Base-by-base conservation (phyloP, 53 echinoderm and acorn worm species). In the Astropecten irregularis region DNA sequence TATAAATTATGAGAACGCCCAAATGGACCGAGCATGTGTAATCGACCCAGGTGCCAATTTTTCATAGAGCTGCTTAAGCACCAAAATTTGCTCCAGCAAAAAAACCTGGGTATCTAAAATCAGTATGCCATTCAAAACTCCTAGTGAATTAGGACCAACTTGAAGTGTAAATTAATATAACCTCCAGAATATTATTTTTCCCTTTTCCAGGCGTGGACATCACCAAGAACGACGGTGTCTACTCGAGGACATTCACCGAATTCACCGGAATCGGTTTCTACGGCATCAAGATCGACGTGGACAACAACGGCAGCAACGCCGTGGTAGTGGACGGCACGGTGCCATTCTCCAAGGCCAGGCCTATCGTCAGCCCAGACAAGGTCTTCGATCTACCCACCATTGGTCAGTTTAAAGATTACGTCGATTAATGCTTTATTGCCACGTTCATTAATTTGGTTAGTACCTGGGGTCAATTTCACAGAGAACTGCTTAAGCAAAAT, bases 201-300 rank as follows among this genome's bases (percentile, higher is more conserved):
- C n/a, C n/a, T 9, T 32, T 20, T 11, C 22, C 38, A 84, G 84
- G 84, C 34, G 61, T 69, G 35, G 84, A 84, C 32, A 37, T 93
- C 1, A 87, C 90, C 11, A 77, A 76, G 40, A 70, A 87, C 48
- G 93, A 93, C 47, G 93, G 93, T 7, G 76, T 93, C n/a, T 93
- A 93, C 52, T 93, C 93, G 1, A 44, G 89, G 20, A 89, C 68
- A 57, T 93, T 87, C 28, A 90, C 90, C 0, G 58, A 69, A 4
- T 83, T 82, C 55, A 51, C 87, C 13, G 57, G 4, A 2, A 70
- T 71, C 18, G 93, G 93, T 1, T 88, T 66, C 62, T 92, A 92
- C 71, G 92, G 92, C 0, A 67, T 91, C 18, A 58, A 83, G 50
- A 76, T 91, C 23, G 42, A 50, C 32, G 84, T 91, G 21, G 83